Percentiles rank a stretch among this genome's conserved stretches.
Evolutionary conservation across 2,113 vertebrate genomes (phyloP).

Genomic region (Strigops habroptila): DNA sequence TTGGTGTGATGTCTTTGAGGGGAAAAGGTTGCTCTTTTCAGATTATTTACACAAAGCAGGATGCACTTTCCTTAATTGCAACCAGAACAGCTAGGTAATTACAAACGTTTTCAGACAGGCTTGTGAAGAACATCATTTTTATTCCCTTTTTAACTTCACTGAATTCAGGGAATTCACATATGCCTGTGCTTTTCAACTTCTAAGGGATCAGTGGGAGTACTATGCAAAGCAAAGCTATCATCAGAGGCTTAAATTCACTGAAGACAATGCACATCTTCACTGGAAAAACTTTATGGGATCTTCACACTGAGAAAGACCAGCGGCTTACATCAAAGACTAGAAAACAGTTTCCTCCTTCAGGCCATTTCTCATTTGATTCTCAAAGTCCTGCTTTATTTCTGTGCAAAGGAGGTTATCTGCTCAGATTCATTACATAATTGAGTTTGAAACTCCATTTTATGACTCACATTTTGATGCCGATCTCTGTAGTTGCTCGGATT

Average conservation of each 20-base stretch:
- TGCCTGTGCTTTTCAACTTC: background rate
- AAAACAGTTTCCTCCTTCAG: constrained; percentile 6
- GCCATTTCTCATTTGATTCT: background rate
- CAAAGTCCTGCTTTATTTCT: constrained; percentile 5
- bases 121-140: background rate
- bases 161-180: background rate
- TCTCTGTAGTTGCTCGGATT: background rate
- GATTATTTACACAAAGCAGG: background rate
- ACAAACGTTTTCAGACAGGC: background rate
- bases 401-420: background rate
- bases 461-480: constrained; percentile 12
- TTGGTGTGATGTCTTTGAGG: background rate
- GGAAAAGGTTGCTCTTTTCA: background rate
- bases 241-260: background rate
- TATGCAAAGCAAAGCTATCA: background rate
- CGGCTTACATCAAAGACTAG: constrained; percentile 4
- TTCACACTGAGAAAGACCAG: constrained; percentile 24
- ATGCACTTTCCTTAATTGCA: background rate
- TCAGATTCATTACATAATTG: background rate
- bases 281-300: background rate
- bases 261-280: background rate
- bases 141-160: background rate
- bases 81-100: background rate
- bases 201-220: constrained; percentile 1
- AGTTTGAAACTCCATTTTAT: constrained; percentile 15